Conservation (phyloP, 2,113 vertebrate genomes). For the Salvelinus fontinalis region DNA sequence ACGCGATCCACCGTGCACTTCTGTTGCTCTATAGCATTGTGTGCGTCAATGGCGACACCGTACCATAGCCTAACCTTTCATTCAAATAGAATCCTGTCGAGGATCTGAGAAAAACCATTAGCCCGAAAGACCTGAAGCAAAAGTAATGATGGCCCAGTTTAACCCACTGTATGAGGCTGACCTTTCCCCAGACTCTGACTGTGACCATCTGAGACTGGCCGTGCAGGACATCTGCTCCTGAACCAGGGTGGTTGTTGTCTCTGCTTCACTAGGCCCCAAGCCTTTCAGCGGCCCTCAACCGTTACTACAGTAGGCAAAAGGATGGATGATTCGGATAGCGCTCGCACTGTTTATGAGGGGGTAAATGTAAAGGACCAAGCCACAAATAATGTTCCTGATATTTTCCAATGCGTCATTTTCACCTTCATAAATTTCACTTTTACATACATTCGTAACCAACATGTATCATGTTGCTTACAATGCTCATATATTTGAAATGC, state of each 20-base stretch:
- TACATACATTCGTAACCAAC: no score
- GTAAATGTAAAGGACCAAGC: not conserved
- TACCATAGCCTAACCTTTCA: constrained; percentile 53
- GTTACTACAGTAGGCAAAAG: constrained; percentile 1
- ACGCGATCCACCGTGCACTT: no score
- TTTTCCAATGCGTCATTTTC: not conserved
- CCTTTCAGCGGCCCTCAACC: constrained; percentile 36
- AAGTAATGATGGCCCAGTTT: constrained; percentile 77
- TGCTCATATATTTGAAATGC: no score
- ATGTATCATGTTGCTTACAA: no score
- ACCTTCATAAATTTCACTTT: not conserved
- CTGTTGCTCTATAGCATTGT: no score
- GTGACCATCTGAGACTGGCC: constrained; percentile 74
- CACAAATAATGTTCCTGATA: not conserved
- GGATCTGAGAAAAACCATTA: constrained; percentile 29
- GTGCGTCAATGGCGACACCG: no score
- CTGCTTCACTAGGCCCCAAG: constrained; percentile 58
- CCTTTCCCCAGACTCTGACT: constrained; percentile 73
- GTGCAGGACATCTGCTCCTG: constrained; percentile 74
- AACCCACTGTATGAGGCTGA: constrained; percentile 79
- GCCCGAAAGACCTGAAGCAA: constrained; percentile 60
- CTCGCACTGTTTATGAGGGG: not conserved
- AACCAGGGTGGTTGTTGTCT: constrained; percentile 63
- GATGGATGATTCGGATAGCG: not conserved
- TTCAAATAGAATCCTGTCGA: constrained; percentile 52